Percentiles rank a stretch among this genome's conserved stretches.
phyloP scores from a whole-genome alignment of 2,888 invertebrate species.

The Pandemis cinnamomeana region DNA sequence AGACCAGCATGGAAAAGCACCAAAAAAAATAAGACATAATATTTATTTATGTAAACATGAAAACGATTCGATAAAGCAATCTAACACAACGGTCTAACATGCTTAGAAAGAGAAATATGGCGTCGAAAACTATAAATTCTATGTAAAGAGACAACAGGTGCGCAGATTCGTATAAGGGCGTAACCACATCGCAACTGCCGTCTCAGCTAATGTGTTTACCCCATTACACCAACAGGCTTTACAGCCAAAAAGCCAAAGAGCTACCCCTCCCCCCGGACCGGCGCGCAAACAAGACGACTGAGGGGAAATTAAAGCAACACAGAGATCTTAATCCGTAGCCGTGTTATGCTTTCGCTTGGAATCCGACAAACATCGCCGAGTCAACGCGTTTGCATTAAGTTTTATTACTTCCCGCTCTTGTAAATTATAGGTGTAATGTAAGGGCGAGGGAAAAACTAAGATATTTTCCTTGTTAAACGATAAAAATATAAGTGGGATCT shows the following conservation, averaged over 20 bases:
- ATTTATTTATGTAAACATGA: not conserved
- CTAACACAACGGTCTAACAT: too few species aligned
- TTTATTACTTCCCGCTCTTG: slow-evolving; percentile 78
- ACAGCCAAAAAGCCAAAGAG: slow-evolving; percentile 57
- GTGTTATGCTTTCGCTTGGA: slow-evolving; percentile 62
- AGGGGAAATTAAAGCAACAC: slow-evolving; percentile 46
- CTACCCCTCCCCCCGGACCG: slow-evolving; percentile 47
- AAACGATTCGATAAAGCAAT: not conserved
- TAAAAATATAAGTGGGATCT: slow-evolving; percentile 64
- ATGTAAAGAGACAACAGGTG: slow-evolving; percentile 69
- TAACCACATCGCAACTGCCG: slow-evolving; percentile 61
- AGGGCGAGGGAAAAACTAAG: slow-evolving; percentile 56
- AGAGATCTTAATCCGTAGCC: slow-evolving; percentile 60
- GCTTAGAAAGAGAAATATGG: slow-evolving; percentile 7
- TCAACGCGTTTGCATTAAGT: slow-evolving; percentile 77
- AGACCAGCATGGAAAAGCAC: too few species aligned
- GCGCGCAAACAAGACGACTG: slow-evolving; percentile 48
- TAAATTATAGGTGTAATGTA: slow-evolving; percentile 77
- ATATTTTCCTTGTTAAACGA: slow-evolving; percentile 65
- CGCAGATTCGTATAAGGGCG: slow-evolving; percentile 62
- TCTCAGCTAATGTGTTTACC: slow-evolving; percentile 77
- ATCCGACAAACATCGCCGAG: slow-evolving; percentile 75
- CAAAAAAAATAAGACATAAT: too few species aligned
- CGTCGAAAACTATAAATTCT: slow-evolving; percentile 54
- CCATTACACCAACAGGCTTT: slow-evolving; percentile 69